These are phyloP conservation scores for Hirudo medicinalis DNA, from an alignment of 1,140 invertebrate species.

Conservation along the genomic window DNA sequence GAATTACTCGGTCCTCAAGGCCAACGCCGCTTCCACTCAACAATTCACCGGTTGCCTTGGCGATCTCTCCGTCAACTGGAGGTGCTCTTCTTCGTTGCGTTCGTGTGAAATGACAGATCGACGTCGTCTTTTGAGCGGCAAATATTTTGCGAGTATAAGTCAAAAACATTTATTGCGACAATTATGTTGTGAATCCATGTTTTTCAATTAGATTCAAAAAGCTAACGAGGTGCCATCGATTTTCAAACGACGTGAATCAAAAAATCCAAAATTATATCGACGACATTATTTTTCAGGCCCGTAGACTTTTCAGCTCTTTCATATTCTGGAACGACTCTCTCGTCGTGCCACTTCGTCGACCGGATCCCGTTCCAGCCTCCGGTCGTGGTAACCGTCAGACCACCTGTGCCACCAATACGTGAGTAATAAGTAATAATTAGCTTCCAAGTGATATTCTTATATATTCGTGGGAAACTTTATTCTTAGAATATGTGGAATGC, in stretches of 20 bases:
- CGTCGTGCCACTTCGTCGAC: too few relatives aligned
- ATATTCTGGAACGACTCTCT: too few relatives aligned
- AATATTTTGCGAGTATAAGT: neutral
- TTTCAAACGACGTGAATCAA: neutral
- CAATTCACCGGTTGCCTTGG: constrained; percentile 69
- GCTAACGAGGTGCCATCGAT: neutral
- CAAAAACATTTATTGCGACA: neutral
- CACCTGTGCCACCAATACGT: too few relatives aligned
- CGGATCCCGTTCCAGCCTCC: too few relatives aligned
- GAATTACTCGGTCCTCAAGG: constrained; percentile 41
- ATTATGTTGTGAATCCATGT: neutral
- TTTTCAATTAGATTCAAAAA: constrained; percentile 16
- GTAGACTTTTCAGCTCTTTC: too few relatives aligned
- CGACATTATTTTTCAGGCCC: too few relatives aligned
- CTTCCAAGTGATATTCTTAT: too few relatives aligned
- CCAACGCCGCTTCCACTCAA: constrained; percentile 33
- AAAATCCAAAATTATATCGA: too few relatives aligned
- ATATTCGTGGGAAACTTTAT: neutral
- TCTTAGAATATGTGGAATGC: neutral
- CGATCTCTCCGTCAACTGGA: constrained; percentile 68
- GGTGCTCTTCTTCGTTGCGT: constrained; percentile 30
- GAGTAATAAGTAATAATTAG: too few relatives aligned
- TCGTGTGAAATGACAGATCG: neutral
- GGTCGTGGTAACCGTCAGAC: too few relatives aligned
- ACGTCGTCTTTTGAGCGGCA: neutral